Evolutionary conservation across 64 coral and sea anemone species (phyloP), one percentile per base, ranked within the genome.

Genomic region (Catalaphyllia jardinei): DNA sequence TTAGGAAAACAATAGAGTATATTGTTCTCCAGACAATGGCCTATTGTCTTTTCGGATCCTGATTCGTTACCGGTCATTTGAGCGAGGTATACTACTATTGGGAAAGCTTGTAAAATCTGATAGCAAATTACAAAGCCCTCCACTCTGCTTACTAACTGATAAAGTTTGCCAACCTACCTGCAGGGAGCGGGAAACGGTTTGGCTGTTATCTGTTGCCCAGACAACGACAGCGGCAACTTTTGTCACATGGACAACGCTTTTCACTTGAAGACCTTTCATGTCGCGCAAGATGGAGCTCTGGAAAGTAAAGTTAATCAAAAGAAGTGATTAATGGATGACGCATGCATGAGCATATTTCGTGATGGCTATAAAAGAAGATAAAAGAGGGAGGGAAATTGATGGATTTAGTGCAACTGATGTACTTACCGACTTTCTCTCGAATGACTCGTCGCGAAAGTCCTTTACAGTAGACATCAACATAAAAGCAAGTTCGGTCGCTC

Each of bases 201-300:
- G 38, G 12, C 31, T 71, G 13, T 85, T 69, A 50, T 85, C 81
- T 14, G 81, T 85, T n/a, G 81, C 81, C 81, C 63, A 51, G 22
- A 71, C 38, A 71, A 85, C 81, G 1, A 85, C 63, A 63, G 62
- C 81, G n/a, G 81, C 62, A 29, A 85, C 39, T 85, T 85, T 69
- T 71, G 81, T 85, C 11, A 85, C 81, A 39, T 85, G 81, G 27
- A 71, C 81, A 25, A 52, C 30, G 38, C 81, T 85, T 28, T 69
- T 52, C 10, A 85, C 81, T 25, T 85, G n/a, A 3, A 85, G 0
- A 20, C 12, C 81, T 71, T 51, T 71, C 38, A 85, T 71, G 20
- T 85, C 33, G 0, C 27, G 31, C 8, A 85, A 65, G 13, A 72
- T 85, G 19, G 22, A 24, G 20, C 62, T n/a, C 81, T 85, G 12